phyloP scores from a whole-genome alignment of 2,797 vertebrate genomes.

The Chrosomus eos region DNA sequence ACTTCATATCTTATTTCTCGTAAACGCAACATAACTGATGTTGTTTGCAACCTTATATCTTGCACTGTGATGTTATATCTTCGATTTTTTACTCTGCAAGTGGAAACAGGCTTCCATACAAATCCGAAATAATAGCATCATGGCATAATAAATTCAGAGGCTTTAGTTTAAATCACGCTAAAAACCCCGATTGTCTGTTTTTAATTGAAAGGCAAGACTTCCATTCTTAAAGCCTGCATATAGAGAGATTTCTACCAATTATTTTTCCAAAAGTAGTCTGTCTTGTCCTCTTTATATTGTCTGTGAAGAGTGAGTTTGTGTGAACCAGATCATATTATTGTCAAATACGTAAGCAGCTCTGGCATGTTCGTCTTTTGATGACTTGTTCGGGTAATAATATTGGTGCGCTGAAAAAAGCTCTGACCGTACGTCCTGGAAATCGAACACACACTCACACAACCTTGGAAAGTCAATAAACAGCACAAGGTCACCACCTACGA shows the following conservation, averaged over 20 bases:
- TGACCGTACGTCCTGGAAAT: conserved; percentile 13
- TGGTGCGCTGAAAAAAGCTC: not conserved
- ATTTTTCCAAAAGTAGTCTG: not conserved
- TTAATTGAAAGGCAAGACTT: not conserved
- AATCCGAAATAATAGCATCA: not conserved
- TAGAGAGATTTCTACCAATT: not conserved
- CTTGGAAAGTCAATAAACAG: conserved; percentile 43
- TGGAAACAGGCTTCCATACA: not conserved
- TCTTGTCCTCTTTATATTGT: not conserved
- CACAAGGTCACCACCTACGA: conserved; percentile 41
- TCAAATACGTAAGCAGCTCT: not conserved
- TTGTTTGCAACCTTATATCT: not conserved
- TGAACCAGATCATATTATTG: not conserved
- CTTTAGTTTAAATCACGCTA: not conserved
- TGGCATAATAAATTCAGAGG: not conserved
- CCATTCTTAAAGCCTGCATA: not conserved
- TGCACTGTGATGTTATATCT: not conserved
- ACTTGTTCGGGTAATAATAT: not conserved
- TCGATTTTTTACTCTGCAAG: not conserved
- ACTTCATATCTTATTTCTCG: not conserved
- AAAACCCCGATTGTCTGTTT: not conserved
- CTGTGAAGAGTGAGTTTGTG: not conserved
- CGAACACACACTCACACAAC: conserved; percentile 2
- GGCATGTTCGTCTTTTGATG: not conserved
- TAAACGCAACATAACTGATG: not conserved